A percentile compares a stretch with the other conserved stretches of the same genome.
Evolutionary conservation across 2,888 invertebrate species (phyloP).

Genomic region (Crocallis elinguaria): DNA sequence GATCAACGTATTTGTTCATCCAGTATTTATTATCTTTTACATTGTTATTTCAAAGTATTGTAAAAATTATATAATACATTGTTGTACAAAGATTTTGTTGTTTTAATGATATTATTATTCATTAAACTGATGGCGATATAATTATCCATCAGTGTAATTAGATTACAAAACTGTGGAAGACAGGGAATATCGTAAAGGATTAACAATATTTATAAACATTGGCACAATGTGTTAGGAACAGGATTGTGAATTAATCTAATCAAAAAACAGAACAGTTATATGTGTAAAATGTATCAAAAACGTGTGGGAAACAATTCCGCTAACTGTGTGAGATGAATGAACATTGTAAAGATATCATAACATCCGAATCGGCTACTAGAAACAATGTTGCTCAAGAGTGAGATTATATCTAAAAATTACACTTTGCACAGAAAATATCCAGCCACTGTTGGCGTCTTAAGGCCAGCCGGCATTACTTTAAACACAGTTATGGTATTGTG

Average conservation of each 20-base stretch:
- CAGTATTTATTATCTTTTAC: conserved; percentile 77
- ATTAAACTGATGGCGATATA: conserved; percentile 15
- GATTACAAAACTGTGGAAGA: conserved; percentile 71
- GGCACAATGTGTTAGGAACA: conserved; percentile 78
- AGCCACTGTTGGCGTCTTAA: not conserved
- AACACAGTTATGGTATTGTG: too few species aligned
- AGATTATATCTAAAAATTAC: conserved; percentile 15
- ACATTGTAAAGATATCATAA: conserved; percentile 9
- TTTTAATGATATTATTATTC: conserved; percentile 53
- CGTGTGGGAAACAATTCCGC: conserved; percentile 36
- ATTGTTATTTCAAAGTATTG: conserved; percentile 75
- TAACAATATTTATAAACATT: conserved; percentile 61
- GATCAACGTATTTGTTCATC: conserved; percentile 56
- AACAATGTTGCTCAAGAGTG: conserved; percentile 6
- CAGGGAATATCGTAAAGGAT: conserved; percentile 68
- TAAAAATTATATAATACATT: conserved; percentile 77
- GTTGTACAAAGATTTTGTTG: conserved; percentile 71
- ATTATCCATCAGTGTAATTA: conserved; percentile 20
- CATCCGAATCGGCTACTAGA: conserved; percentile 18
- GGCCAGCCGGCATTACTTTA: not conserved
- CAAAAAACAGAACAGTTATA: conserved; percentile 29
- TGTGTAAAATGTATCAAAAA: conserved; percentile 43
- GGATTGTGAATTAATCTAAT: conserved; percentile 55
- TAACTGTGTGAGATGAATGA: conserved; percentile 39
- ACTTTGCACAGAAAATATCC: conserved; percentile 1